Evolutionary conservation across 2,888 invertebrate species (phyloP), one percentile per base, ranked within the genome.

Genomic region (Teleogryllus oceanicus): DNA sequence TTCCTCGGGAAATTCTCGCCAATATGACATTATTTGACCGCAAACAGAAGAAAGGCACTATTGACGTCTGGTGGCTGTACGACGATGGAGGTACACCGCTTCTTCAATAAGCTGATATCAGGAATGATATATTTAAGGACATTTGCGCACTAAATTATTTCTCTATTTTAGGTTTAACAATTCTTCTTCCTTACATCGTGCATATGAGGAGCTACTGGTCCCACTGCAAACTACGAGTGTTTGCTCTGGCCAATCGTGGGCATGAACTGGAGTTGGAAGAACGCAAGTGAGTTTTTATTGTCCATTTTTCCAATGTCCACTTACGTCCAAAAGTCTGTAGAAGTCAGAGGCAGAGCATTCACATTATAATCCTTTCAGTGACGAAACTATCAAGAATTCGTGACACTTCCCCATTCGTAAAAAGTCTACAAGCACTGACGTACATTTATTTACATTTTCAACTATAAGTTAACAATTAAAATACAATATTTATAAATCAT

Each of bases 51-150:
- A 91, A 92, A 82, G 96, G 96, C 16, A 93, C 92, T 0, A 92
- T 97, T 76, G 97, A 97, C 88, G 96, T 97, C 77, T 97, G 97
- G 95, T 98, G 98, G 98, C 88, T 98, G 84, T 98, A 97, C 87
- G 98, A 98, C 86, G 97, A 95, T 87, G 95, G 95, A 85, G 95
- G 95, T 85, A 84, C 85, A 37, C 37, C 37, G 5, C 37, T 37
- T 37, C 37, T 8, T 8, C 37, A 37, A 37, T 37, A 37, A 37
- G 37, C 37, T 37, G 37, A 37, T 37, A 37, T 5, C 37, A 5
- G 37, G 8, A 37, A 8, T 37, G 5, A 37, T 5, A 37, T 8
- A 37, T 37, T 37, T 37, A 37, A 37, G 37, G 37, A 5, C 37
- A 37, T 8, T 37, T 37, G 1, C 37, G 8, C 5, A 37, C 37